Conservation (phyloP, 2,797 vertebrate genomes). For the Heliangelus exortis region DNA sequence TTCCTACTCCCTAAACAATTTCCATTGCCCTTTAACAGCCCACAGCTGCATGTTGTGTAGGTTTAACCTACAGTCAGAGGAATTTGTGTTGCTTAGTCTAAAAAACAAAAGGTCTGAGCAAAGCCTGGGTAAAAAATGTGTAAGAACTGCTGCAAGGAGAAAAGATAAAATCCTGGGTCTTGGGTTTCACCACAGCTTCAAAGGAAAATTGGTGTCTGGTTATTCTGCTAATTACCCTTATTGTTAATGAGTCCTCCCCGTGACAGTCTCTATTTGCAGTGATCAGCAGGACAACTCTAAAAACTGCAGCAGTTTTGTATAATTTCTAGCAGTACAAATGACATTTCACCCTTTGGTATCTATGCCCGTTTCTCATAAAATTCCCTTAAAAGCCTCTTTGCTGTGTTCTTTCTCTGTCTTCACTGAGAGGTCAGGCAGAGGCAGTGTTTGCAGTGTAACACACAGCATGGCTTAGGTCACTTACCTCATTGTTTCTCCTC, state of each 20-base stretch:
- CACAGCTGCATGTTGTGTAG: rapidly evolving
- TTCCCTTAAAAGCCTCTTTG: neutral
- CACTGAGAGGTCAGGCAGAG: neutral
- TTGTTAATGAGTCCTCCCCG: neutral
- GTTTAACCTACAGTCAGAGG: neutral
- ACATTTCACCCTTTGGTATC: neutral
- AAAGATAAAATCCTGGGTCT: neutral
- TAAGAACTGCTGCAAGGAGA: neutral
- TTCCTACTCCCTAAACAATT: neutral
- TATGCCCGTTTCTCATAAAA: neutral
- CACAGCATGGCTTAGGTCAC: rapidly evolving
- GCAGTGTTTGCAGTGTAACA: neutral
- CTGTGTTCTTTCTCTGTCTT: neutral
- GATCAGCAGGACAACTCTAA: neutral
- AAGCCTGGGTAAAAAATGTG: neutral
- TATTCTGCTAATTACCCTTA: neutral
- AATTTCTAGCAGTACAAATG: neutral
- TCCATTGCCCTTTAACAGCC: neutral
- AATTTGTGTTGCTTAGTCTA: rapidly evolving
- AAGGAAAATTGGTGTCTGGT: neutral
- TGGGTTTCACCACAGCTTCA: neutral
- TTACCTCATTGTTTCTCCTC: rapidly evolving
- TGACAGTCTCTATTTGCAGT: neutral
- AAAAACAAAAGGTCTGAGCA: neutral
- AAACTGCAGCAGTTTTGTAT: neutral